phyloP scores from a whole-genome alignment of 2,888 invertebrate genomes.

The Zygaena filipendulae region DNA sequence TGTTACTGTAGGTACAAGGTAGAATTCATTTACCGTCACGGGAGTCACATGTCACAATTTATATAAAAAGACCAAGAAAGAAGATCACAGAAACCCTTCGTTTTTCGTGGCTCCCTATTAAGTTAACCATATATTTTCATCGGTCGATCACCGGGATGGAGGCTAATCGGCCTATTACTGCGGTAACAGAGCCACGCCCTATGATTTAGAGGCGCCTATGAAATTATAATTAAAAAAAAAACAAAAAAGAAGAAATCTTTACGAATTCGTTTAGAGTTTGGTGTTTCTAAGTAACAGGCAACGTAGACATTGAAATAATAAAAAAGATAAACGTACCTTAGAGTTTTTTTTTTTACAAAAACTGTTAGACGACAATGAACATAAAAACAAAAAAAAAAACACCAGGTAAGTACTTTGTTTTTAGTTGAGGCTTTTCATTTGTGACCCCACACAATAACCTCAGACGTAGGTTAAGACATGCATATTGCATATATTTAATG shows the following conservation, averaged over 20 bases:
- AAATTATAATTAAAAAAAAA: conserved; percentile 7
- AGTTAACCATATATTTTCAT: conserved; percentile 24
- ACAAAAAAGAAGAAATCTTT: too few relatives aligned
- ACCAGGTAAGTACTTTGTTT: too few relatives aligned
- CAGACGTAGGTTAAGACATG: too few relatives aligned
- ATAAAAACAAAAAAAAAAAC: too few relatives aligned
- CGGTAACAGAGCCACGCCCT: conserved; percentile 21
- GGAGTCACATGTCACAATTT: not conserved
- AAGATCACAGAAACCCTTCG: conserved; percentile 11
- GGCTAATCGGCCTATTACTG: conserved; percentile 22
- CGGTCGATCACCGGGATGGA: conserved; percentile 20
- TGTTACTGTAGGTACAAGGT: too few relatives aligned
- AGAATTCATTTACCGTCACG: conserved; percentile 3
- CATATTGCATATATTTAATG: too few relatives aligned
- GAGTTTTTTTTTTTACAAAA: too few relatives aligned
- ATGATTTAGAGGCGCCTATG: conserved; percentile 18
- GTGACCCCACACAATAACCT: too few relatives aligned
- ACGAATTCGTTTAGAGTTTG: not conserved
- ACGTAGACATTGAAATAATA: not conserved
- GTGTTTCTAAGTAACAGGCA: not conserved
- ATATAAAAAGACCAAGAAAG: too few relatives aligned
- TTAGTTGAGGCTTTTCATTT: too few relatives aligned
- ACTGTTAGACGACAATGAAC: too few relatives aligned
- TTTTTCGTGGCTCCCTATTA: conserved; percentile 20
- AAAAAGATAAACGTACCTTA: too few relatives aligned